Conservation (phyloP, 2,888 invertebrate genomes). For the Hipparchia sbordonii region DNA sequence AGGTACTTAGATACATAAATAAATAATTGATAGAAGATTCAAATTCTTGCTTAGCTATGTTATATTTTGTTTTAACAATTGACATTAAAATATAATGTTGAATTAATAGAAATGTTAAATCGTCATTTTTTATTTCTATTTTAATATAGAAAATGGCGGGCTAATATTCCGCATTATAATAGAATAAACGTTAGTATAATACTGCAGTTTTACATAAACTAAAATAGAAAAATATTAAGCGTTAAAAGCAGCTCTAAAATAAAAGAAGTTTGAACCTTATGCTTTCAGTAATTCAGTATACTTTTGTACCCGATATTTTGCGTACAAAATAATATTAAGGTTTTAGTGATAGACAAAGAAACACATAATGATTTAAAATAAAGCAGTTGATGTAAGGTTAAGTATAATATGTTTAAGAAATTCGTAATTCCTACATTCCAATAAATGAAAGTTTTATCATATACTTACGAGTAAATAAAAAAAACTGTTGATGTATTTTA, state of each 20-base stretch:
- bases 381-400: slow-evolving; percentile 27
- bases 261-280: slow-evolving; percentile 9
- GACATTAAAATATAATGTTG: background rate
- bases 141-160: background rate
- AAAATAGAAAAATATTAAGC: background rate
- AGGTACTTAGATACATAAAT: no score
- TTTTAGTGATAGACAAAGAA: slow-evolving; percentile 29
- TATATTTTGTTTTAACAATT: background rate
- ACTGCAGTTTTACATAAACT: background rate
- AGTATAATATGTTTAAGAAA: slow-evolving; percentile 28
- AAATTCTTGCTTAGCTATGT: no score
- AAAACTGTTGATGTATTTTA: slow-evolving; percentile 55
- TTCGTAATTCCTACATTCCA: slow-evolving; percentile 58
- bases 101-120: no score
- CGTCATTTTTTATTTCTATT: no score
- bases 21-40: no score
- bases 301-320: slow-evolving; percentile 40
- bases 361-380: slow-evolving; percentile 28
- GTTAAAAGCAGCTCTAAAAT: slow-evolving; percentile 12
- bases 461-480: slow-evolving; percentile 37
- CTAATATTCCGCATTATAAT: no score
- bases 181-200: background rate
- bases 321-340: slow-evolving; percentile 43
- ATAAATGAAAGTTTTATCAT: slow-evolving; percentile 45
- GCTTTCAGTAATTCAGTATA: slow-evolving; percentile 11